phyloP scores from a whole-genome alignment of 2,888 invertebrate species.

The Sabatieria punctata region DNA sequence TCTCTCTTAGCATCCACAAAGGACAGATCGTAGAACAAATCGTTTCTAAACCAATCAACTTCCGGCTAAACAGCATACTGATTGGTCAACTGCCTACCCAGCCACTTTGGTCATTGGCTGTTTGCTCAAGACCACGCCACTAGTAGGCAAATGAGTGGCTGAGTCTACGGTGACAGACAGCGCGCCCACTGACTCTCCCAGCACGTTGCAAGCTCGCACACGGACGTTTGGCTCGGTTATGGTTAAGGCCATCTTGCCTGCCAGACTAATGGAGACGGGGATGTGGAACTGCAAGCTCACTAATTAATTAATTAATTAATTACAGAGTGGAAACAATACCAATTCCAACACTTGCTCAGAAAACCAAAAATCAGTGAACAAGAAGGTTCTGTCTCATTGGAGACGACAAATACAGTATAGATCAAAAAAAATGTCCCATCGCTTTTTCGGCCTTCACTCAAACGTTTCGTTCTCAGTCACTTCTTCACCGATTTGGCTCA shows the following conservation, averaged over 20 bases:
- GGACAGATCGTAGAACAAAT: constrained; percentile 50
- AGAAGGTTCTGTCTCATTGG: too few relatives aligned
- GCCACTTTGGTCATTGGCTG: constrained; percentile 36
- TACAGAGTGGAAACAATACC: too few relatives aligned
- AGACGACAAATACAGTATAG: too few relatives aligned
- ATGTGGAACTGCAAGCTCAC: constrained; percentile 44
- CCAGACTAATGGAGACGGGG: constrained; percentile 65
- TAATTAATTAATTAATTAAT: not conserved
- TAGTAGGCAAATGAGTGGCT: constrained; percentile 53
- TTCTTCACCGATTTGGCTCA: too few relatives aligned
- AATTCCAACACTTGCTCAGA: too few relatives aligned
- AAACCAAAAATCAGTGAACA: too few relatives aligned
- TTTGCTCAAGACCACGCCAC: constrained; percentile 54
- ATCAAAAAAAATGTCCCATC: too few relatives aligned
- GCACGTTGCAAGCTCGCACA: constrained; percentile 35
- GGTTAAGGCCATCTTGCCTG: constrained; percentile 59
- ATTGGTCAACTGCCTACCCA: not conserved
- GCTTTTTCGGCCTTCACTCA: too few relatives aligned
- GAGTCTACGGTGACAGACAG: constrained; percentile 53
- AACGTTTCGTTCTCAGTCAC: too few relatives aligned
- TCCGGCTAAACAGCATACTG: not conserved
- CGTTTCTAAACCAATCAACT: not conserved
- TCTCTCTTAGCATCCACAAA: constrained; percentile 46
- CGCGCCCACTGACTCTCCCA: constrained; percentile 44
- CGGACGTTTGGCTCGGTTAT: constrained; percentile 51